Evolutionary conservation across 2,888 invertebrate genomes (phyloP).

Genomic region (Hirtodrosophila confusa): DNA sequence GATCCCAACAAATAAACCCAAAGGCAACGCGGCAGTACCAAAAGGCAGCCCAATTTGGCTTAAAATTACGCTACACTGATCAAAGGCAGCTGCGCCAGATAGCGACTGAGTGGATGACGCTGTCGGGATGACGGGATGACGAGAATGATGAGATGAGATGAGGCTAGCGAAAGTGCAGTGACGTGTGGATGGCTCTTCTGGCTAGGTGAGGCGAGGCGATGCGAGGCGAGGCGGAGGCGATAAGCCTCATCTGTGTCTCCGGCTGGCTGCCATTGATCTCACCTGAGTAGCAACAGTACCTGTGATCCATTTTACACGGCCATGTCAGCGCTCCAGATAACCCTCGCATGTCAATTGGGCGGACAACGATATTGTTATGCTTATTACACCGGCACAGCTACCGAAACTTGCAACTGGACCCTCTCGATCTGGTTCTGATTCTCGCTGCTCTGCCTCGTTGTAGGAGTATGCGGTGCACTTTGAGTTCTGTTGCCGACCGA

Average conservation of each 20-base stretch:
- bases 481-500: conserved; percentile 68
- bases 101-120: conserved; percentile 39
- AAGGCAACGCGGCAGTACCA: conserved; percentile 47
- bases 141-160: conserved; percentile 46
- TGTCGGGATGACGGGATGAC: conserved; percentile 31
- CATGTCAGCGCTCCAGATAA: conserved; percentile 64
- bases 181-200: conserved; percentile 65
- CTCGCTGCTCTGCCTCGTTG: conserved; percentile 20
- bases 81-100: conserved; percentile 74
- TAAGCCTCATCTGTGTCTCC: conserved; percentile 67
- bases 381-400: conserved; percentile 81
- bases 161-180: conserved; percentile 70
- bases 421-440: conserved; percentile 17
- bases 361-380: conserved; percentile 82
- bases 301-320: conserved; percentile 77
- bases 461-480: conserved; percentile 66
- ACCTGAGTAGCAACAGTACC: conserved; percentile 66
- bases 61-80: conserved; percentile 82
- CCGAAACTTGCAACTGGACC: conserved; percentile 58
- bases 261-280: conserved; percentile 80
- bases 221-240: conserved; percentile 49
- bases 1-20: conserved; percentile 10
- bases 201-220: conserved; percentile 9
- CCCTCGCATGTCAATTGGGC: conserved; percentile 77
- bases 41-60: conserved; percentile 78